Conservation (phyloP, 2,797 vertebrate genomes). For the Lepus oiostolus region DNA sequence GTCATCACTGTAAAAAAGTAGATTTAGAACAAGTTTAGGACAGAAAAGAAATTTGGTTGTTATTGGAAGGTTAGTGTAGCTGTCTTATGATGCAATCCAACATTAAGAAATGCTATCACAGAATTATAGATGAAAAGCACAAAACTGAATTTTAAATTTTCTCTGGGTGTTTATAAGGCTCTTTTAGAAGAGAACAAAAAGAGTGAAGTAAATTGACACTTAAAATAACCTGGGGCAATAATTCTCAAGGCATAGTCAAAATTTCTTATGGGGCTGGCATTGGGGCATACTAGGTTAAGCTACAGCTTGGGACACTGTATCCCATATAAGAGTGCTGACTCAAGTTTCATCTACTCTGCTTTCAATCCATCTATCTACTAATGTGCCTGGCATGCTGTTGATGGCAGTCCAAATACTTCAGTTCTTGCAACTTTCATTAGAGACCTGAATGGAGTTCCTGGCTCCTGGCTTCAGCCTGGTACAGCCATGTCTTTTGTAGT, state of each 20-base stretch:
- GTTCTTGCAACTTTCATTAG: no score
- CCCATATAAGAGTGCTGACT: no score
- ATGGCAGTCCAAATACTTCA: no score
- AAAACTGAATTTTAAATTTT: conserved; percentile 51
- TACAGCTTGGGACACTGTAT: no score
- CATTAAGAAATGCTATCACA: conserved; percentile 10
- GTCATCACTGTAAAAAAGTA: neutral
- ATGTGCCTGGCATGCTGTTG: no score
- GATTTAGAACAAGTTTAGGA: conserved; percentile 58
- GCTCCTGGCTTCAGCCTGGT: no score
- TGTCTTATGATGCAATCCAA: neutral
- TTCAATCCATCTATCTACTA: no score
- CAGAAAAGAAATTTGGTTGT: neutral
- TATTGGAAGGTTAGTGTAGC: neutral
- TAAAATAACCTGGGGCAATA: neutral
- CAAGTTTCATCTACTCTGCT: no score
- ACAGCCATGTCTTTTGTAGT: no score
- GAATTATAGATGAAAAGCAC: conserved; percentile 36
- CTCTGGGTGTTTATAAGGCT: neutral
- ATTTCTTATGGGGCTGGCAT: neutral
- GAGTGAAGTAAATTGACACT: neutral
- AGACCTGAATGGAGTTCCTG: no score
- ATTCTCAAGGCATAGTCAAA: conserved; percentile 42
- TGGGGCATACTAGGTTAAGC: no score
- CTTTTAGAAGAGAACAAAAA: neutral